Evolutionary conservation across 2,113 vertebrate species (phyloP), one percentile per base, ranked within the genome.

Genomic region (Tetraodon nigroviridis): DNA sequence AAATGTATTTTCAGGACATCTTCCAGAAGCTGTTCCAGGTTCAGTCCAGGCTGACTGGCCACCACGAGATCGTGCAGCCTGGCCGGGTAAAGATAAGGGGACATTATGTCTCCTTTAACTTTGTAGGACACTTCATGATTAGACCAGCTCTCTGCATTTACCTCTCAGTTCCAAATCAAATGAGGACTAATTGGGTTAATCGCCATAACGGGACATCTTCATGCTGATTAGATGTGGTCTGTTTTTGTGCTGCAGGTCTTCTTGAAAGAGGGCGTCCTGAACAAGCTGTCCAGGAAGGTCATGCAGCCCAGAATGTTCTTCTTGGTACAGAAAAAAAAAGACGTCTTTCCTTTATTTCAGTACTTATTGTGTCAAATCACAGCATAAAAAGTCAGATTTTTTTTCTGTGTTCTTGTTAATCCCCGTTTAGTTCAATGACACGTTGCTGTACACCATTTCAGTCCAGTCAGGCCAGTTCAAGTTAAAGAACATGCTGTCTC

Each of bases 221-320:
- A 15, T 45, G 44, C 13, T 16, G 5, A 17, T 46, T n/a, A 46
- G 17, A 46, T 17, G 44, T 46, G 16, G 14, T 17, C 47, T 40
- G 3, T 54, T 24, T 29, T 27, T 67, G 8, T 29, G 27, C 17
- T 45, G 0, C 76, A 98, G 97, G 89, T 95, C 51, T 98, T 97
- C 81, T 87, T 99, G 56, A 99, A 96, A 82, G 94, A 99, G 78
- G 97, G 97, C n/a, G 86, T 89, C 29, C 80, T 99, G 74, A 97
- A 94, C 92, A 99, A 99, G 63, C 88, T 98, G 1, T 97, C 96
- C 53, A 91, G 96, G 69, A 99, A 99, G 69, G 92, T 95, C 67
- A 98, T 98, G 96, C 97, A 99, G 76, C 97, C 97, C 45, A 90
- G 96, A 68, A 95, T 93, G 94, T 97, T 99, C 84, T 98, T 98